A percentile compares a stretch with the other conserved stretches of the same genome.
phyloP scores from a whole-genome alignment of 2,797 vertebrate species.

The Caiman crocodilus region DNA sequence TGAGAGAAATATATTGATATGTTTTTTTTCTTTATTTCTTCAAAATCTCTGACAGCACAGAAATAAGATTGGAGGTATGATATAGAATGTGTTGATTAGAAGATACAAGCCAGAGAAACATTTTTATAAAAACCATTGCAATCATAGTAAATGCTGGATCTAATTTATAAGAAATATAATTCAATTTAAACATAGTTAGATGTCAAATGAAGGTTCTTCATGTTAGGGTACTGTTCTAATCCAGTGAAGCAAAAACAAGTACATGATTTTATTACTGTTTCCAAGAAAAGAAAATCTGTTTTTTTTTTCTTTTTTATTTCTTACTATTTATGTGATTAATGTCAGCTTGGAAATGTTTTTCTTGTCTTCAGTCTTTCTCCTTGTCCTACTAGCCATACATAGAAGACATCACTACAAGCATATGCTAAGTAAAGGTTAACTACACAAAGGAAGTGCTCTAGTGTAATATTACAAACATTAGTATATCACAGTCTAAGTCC shows the following conservation, averaged over 20 bases:
- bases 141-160: constrained; percentile 42
- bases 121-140: constrained; percentile 47
- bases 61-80: not conserved
- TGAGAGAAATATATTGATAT: not conserved
- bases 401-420: not conserved
- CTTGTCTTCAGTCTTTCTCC: constrained; percentile 13
- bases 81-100: not conserved
- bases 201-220: constrained; percentile 46
- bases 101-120: constrained; percentile 12
- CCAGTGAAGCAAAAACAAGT: constrained; percentile 41
- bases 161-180: constrained; percentile 52
- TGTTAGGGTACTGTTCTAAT: constrained; percentile 45
- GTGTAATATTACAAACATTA: not conserved
- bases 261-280: constrained; percentile 16
- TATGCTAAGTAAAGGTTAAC: not conserved
- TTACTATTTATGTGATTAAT: constrained; percentile 44
- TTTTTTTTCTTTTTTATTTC: not conserved
- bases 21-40: not conserved
- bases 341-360: constrained; percentile 15
- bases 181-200: constrained; percentile 55
- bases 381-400: not conserved
- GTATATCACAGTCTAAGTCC: not conserved
- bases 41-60: not conserved
- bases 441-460: not conserved
- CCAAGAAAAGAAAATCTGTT: constrained; percentile 33